Evolutionary conservation across 2,888 invertebrate species (phyloP), one percentile per base, ranked within the genome.

Genomic region (Trichacis sp.): DNA sequence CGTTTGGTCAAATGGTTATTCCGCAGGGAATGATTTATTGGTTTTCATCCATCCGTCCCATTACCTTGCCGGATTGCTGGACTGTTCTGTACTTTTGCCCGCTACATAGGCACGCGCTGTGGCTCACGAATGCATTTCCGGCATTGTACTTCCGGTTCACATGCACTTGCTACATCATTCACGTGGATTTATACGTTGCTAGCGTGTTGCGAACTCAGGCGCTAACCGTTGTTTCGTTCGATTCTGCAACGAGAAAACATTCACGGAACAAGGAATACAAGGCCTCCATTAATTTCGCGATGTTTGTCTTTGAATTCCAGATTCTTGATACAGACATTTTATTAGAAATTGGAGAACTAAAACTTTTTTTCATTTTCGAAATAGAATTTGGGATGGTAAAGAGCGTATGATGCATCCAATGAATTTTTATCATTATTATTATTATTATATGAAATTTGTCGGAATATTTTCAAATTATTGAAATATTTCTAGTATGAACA

Each of bases 41-140:
- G 66, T 54, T 65, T 57, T 58, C 68, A 55, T 66, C 65, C 67
- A 60, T 72, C 64, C 71, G 70, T 64, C 67, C 70, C 69, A 69
- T 70, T 70, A 71, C 64, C 68, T 57, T 58, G 55, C 56, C 68
- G 68, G 66, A 68, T 68, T 69, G 64, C 68, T 62, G 63, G 65
- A 29, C 45, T 63, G 50, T 18, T 49, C 50, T 53, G 19, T 52
- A 64, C 64, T 64, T 61, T 61, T 57, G 67, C 62, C 40, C 60
- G 55, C 53, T 50, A 50, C 53, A 38, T 58, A 60, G 61, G 61
- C 67, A 55, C 58, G 66, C 64, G 60, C 57, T 50, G 59, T 20
- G 55, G 48, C 42, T 55, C 59, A 47, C 66, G 64, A 71, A 70
- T 65, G 69, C 64, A 58, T 65, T 67, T 68, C 68, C 69, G 68